These are phyloP conservation scores for Chloroclystis v-ata DNA, from an alignment of 2,888 invertebrate species.

Conservation along the genomic window DNA sequence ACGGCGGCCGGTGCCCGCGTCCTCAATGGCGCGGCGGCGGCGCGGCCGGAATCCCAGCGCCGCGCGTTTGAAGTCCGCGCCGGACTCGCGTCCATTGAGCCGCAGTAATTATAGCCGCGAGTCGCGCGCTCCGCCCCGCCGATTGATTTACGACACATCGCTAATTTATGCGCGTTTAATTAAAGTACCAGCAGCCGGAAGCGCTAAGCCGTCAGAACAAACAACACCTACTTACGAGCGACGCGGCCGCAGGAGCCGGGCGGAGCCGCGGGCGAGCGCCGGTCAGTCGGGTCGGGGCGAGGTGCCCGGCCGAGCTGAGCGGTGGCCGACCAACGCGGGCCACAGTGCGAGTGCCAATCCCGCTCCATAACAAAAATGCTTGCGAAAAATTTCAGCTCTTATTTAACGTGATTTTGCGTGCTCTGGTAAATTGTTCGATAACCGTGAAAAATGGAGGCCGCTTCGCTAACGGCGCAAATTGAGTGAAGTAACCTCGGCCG, in stretches of 20 bases:
- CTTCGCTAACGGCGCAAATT: conserved; percentile 65
- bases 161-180: conserved; percentile 71
- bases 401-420: conserved; percentile 50
- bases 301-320: neutral
- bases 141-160: conserved; percentile 60
- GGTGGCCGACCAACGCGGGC: neutral
- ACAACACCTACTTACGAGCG: neutral
- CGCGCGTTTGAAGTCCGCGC: conserved; percentile 47
- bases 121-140: conserved; percentile 35
- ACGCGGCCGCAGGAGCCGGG: neutral
- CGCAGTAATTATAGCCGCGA: conserved; percentile 36
- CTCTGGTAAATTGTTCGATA: conserved; percentile 57
- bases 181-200: conserved; percentile 70
- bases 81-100: conserved; percentile 42
- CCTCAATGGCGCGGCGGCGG: conserved; percentile 21
- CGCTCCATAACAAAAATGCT: too few relatives aligned
- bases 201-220: conserved; percentile 30
- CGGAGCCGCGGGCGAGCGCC: too few relatives aligned
- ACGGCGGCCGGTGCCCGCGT: conserved; percentile 1
- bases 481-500: conserved; percentile 53
- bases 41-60: conserved; percentile 38
- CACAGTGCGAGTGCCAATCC: too few relatives aligned
- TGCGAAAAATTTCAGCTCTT: conserved; percentile 47
- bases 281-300: conserved; percentile 20
- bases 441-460: conserved; percentile 67